Evolutionary conservation across 2,888 invertebrate species (phyloP).

Genomic region (Eulithis testata): DNA sequence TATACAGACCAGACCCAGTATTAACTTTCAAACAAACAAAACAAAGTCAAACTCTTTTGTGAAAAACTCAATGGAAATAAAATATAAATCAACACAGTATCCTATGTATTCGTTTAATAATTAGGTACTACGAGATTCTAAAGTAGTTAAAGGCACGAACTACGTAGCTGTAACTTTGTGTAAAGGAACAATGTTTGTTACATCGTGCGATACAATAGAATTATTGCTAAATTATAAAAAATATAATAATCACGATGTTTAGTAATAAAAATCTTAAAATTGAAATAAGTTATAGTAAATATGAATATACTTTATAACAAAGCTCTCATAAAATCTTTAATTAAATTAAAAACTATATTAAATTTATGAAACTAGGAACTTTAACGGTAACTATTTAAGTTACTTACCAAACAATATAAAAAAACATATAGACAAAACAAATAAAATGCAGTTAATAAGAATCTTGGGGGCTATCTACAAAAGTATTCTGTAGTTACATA

Average conservation of each 20-base stretch:
- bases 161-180: not conserved
- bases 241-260: not conserved
- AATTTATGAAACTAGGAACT: constrained; percentile 37
- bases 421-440: constrained; percentile 11
- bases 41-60: no score
- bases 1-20: no score
- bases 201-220: not conserved
- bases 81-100: no score
- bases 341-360: constrained; percentile 3
- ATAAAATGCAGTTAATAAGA: constrained; percentile 23
- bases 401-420: constrained; percentile 18
- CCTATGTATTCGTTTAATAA: constrained; percentile 3
- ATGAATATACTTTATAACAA: constrained; percentile 1
- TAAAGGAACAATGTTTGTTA: not conserved
- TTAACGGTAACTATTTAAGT: constrained; percentile 34
- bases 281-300: constrained; percentile 13
- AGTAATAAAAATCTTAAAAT: not conserved
- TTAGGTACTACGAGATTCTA: constrained; percentile 45
- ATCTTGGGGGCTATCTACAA: constrained; percentile 23
- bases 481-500: constrained; percentile 21
- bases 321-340: constrained; percentile 8
- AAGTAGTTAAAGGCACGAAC: constrained; percentile 24
- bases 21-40: no score
- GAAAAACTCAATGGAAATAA: no score
- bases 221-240: not conserved